Conservation (phyloP, 1,140 invertebrate species). For the Drosophila teissieri region DNA sequence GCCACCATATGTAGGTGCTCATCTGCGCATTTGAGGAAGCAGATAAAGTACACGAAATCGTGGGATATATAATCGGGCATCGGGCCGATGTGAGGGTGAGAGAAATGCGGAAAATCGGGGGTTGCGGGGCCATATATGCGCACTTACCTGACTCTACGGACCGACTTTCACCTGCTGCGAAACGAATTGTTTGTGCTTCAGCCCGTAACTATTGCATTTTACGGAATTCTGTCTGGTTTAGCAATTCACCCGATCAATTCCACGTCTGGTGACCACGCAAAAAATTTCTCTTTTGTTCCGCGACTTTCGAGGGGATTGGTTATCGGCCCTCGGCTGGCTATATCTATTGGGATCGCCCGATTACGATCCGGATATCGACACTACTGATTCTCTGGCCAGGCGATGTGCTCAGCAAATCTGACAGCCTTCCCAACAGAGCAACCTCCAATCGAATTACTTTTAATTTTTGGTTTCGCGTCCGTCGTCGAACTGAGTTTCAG, state of each 20-base stretch:
- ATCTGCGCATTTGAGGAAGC: constrained; percentile 24
- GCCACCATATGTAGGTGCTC: not conserved
- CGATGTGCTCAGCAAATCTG: constrained; percentile 4
- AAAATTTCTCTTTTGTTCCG: constrained; percentile 76
- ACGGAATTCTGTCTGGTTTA: constrained; percentile 1
- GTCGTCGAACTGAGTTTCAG: constrained; percentile 3
- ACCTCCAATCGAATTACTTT: constrained; percentile 24
- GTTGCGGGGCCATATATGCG: not conserved
- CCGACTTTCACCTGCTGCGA: constrained; percentile 57
- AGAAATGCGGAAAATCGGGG: not conserved
- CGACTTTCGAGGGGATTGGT: constrained; percentile 4
- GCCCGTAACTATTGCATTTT: constrained; percentile 27
- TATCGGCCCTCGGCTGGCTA: constrained; percentile 14
- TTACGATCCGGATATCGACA: not conserved
- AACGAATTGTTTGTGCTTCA: constrained; percentile 16
- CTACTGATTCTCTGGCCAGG: not conserved
- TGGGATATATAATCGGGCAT: constrained; percentile 21
- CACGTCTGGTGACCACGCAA: constrained; percentile 57
- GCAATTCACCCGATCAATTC: constrained; percentile 1
- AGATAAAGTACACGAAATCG: constrained; percentile 6
- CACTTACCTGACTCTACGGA: constrained; percentile 42
- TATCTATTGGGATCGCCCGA: not conserved
- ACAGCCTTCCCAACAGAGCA: constrained; percentile 16
- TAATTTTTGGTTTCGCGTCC: constrained; percentile 54
- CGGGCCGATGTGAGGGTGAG: constrained; percentile 4